Evolutionary conservation across 2,888 invertebrate genomes (phyloP).

Genomic region (Zhuqinia jingwanae): DNA sequence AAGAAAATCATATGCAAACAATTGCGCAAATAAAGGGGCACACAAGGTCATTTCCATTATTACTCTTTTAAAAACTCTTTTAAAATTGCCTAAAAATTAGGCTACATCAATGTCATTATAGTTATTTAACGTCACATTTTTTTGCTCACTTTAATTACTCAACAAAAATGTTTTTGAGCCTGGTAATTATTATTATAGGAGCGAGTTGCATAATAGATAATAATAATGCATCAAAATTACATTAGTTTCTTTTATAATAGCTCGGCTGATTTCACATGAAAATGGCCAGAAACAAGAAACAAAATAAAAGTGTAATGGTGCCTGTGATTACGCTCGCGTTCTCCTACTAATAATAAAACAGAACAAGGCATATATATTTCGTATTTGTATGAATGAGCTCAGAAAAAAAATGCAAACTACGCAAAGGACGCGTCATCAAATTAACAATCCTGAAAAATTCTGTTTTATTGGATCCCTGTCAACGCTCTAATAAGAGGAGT

Average conservation of each 20-base stretch:
- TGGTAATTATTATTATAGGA: neutral
- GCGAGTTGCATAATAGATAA: neutral
- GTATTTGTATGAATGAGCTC: neutral
- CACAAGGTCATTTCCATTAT: constrained; percentile 39
- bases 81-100: too few species aligned
- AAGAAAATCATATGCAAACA: neutral
- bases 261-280: neutral
- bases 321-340: too few species aligned
- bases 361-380: too few species aligned
- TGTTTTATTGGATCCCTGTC: constrained; percentile 16
- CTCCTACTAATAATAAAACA: too few species aligned
- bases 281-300: constrained; percentile 3
- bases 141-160: constrained; percentile 15
- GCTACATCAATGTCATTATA: neutral
- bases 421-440: constrained; percentile 30
- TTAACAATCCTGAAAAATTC: constrained; percentile 1
- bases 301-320: too few species aligned
- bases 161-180: neutral
- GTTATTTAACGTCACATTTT: constrained; percentile 2
- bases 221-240: neutral
- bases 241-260: neutral
- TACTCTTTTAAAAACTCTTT: neutral
- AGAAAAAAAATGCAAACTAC: constrained; percentile 4
- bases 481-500: neutral
- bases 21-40: neutral